Base-by-base conservation (phyloP, 2,113 vertebrate genomes). In the Pachycephala philippinensis region DNA sequence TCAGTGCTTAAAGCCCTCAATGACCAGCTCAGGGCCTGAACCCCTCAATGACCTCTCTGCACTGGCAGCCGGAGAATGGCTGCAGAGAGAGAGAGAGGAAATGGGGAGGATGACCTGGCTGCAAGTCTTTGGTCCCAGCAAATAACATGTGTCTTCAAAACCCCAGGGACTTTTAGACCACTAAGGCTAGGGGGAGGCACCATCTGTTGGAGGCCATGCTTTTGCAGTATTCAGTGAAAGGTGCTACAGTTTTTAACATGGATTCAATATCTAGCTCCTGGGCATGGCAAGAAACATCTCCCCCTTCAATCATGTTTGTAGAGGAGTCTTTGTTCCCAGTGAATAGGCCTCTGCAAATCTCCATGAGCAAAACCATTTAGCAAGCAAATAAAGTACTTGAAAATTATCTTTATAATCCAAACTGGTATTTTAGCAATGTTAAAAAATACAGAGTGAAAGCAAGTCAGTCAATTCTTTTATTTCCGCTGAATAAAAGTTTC, bases 101-200 rank as follows among this genome's bases (percentile, higher is more conserved):
- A 54, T 5, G 10, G 30, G 10, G 39, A n/a, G 1, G 0, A 52
- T 44, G 68, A 63, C 30, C 9, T 45, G 35, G 3, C 78, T 52
- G 78, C 64, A 66, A 31, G 12, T 56, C 16, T 60, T 71, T 28
- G 18, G 45, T 80, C 47, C 35, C 57, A 61, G 72, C 13, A 52
- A 40, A 78, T 82, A 52, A 26, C 2, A 2, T 7, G 13, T 59
- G 1, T 18, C n/a, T 40, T 66, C 61, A 74, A 50, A 77, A 33
- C 4, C 2, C 7, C 1, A 0, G 22, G 9, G 47, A 53, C 8
- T 45, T 69, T 23, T 19, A 17, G 23, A 83, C 14, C 9, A 28
- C 8, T 50, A 53, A n/a, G 50, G 45, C 35, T 78, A 10, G 9
- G 13, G 3, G 18, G 23, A 61, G 7, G 26, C 39, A 83, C 16